phyloP scores from a whole-genome alignment of 1,140 invertebrate species.

The Euwallacea similis region DNA sequence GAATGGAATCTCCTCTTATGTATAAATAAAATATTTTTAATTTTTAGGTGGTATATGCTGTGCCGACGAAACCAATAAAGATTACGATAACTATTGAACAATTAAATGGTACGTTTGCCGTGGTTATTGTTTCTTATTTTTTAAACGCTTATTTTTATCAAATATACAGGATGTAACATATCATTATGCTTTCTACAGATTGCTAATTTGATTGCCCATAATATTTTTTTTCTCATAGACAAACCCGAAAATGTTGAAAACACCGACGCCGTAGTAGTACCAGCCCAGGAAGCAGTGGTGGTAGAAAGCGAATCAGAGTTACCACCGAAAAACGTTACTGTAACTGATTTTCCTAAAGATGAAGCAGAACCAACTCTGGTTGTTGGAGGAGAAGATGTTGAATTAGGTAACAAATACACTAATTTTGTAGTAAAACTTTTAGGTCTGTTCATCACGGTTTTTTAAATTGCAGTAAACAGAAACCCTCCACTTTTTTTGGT shows the following conservation, averaged over 20 bases:
- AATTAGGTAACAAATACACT: constrained; percentile 33
- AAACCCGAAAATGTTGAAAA: constrained; percentile 44
- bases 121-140: no score
- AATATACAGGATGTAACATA: no score
- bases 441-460: background rate
- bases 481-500: constrained; percentile 47
- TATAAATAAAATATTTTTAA: no score
- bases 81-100: constrained; percentile 33
- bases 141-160: no score
- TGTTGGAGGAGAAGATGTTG: constrained; percentile 45
- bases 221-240: no score
- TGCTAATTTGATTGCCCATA: no score
- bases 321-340: constrained; percentile 46
- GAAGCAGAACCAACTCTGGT: constrained; percentile 43
- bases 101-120: background rate
- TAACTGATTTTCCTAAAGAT: constrained; percentile 45
- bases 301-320: constrained; percentile 38
- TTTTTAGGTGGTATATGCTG: constrained; percentile 46
- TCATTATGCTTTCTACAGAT: no score
- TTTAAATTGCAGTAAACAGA: constrained; percentile 43
- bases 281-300: constrained; percentile 42
- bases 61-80: constrained; percentile 47
- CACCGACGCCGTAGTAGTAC: constrained; percentile 41
- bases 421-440: background rate
- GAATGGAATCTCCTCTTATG: no score